These are phyloP conservation scores for Linepithema humile DNA, from an alignment of 1,140 invertebrate species.

Conservation along the genomic window DNA sequence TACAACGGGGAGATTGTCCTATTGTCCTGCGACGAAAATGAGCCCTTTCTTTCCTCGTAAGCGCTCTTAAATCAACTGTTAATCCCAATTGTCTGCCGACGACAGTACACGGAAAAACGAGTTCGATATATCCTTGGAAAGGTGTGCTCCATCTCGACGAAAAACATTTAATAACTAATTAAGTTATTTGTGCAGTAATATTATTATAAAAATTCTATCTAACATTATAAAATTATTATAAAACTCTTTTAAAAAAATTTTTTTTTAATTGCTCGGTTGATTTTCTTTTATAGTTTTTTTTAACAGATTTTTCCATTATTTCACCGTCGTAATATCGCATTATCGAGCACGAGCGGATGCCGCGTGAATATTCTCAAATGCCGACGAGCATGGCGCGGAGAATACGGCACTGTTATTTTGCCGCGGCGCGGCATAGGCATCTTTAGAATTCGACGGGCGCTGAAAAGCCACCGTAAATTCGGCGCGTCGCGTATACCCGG, in stretches of 20 bases:
- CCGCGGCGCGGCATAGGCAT: slow-evolving; percentile 26
- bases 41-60: neutral
- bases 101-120: neutral
- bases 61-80: slow-evolving; percentile 55
- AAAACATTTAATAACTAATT: neutral
- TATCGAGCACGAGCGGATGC: neutral
- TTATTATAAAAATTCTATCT: neutral
- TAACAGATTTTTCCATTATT: neutral
- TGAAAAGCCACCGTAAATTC: slow-evolving; percentile 63
- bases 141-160: neutral
- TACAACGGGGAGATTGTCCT: neutral
- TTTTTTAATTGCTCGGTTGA: too few species aligned
- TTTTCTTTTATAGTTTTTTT: neutral
- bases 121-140: neutral
- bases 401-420: slow-evolving; percentile 4
- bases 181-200: neutral
- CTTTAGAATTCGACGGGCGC: slow-evolving; percentile 28
- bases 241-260: too few species aligned
- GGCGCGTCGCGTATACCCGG: slow-evolving; percentile 55
- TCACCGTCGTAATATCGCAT: neutral
- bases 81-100: slow-evolving; percentile 32
- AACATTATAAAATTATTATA: too few species aligned
- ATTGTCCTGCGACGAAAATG: slow-evolving; percentile 21
- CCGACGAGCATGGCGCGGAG: too few species aligned
- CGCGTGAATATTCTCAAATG: too few species aligned